Conservation (phyloP, 2,797 vertebrate genomes). For the Masticophis lateralis region DNA sequence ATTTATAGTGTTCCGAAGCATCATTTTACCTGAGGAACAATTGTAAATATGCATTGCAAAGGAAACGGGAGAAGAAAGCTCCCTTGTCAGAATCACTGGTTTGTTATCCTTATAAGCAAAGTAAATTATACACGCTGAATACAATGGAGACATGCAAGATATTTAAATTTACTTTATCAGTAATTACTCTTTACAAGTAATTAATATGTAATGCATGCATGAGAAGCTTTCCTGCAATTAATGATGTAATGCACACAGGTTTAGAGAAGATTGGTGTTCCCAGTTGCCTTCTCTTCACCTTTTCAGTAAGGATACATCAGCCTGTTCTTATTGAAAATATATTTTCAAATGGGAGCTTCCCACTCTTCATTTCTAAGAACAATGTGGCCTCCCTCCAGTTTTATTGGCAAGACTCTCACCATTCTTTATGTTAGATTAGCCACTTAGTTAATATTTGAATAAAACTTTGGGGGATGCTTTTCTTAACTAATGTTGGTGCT, state of each 20-base stretch:
- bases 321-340: neutral
- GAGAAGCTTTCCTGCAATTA: neutral
- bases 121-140: neutral
- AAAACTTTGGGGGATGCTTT: neutral
- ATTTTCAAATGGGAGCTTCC: neutral
- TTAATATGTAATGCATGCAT: neutral
- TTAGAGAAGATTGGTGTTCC: neutral
- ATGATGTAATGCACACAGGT: neutral
- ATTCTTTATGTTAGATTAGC: neutral
- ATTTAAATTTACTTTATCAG: neutral
- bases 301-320: neutral
- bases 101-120: neutral
- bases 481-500: neutral
- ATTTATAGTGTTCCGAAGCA: neutral
- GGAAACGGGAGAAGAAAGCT: rapidly evolving
- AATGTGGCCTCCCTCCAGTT: neutral
- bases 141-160: neutral
- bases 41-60: neutral
- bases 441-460: neutral
- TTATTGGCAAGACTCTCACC: neutral
- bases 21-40: neutral
- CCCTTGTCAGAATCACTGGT: neutral
- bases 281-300: neutral
- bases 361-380: neutral
- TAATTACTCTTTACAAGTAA: constrained; percentile 17